Percentiles rank a stretch among this genome's conserved stretches.
Conservation (phyloP, 2,888 invertebrate genomes). For the Cheilosia impressa region DNA sequence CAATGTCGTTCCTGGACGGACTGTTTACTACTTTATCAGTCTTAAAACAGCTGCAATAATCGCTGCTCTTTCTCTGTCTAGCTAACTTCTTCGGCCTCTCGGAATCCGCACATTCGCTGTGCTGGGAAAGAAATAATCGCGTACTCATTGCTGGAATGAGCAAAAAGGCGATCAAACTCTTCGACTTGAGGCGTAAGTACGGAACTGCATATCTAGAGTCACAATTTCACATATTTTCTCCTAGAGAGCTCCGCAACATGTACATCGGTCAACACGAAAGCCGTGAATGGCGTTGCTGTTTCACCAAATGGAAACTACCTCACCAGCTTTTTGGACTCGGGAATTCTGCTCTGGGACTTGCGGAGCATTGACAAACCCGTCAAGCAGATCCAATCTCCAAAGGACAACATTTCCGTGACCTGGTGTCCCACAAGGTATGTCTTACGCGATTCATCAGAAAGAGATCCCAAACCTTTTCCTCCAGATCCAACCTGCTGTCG, state of each 20-base stretch:
- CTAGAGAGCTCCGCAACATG: slow-evolving; percentile 87
- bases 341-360: slow-evolving; percentile 94
- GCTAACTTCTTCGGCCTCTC: slow-evolving; percentile 90
- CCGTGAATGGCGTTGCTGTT: slow-evolving; percentile 92
- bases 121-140: slow-evolving; percentile 91
- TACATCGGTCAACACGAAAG: slow-evolving; percentile 87
- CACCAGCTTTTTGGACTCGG: slow-evolving; percentile 92
- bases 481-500: slow-evolving; percentile 89
- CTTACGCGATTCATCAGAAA: neutral
- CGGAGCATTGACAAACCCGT: slow-evolving; percentile 93
- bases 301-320: slow-evolving; percentile 92
- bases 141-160: slow-evolving; percentile 95
- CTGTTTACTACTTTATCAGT: neutral
- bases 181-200: slow-evolving; percentile 93
- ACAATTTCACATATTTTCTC: slow-evolving; percentile 35
- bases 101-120: slow-evolving; percentile 92
- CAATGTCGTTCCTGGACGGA: neutral
- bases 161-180: slow-evolving; percentile 93
- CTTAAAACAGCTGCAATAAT: neutral
- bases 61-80: neutral
- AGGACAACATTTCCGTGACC: slow-evolving; percentile 88
- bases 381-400: slow-evolving; percentile 86
- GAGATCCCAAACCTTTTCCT: neutral
- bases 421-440: slow-evolving; percentile 93
- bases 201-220: neutral